Conservation (phyloP, 2,113 vertebrate genomes). For the Miniopterus natalensis region DNA sequence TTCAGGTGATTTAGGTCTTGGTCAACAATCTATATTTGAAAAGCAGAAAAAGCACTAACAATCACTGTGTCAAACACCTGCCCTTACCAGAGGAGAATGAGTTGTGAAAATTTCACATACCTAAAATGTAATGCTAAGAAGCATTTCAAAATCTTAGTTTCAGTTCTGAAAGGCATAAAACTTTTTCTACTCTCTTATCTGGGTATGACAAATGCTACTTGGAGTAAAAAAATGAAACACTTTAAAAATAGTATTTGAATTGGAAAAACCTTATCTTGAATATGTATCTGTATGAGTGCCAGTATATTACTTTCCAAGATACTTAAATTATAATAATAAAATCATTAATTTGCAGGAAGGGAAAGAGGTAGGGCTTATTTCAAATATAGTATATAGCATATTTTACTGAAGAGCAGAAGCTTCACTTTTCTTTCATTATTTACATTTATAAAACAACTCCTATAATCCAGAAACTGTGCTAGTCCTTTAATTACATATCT, state of each 20-base stretch:
- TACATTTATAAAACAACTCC: not conserved
- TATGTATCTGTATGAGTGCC: not conserved
- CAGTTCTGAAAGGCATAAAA: not conserved
- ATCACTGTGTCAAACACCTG: not conserved
- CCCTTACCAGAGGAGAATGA: not conserved
- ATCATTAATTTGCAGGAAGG: not conserved
- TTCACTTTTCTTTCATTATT: not conserved
- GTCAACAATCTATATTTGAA: not conserved
- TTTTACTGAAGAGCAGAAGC: not conserved
- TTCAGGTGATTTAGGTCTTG: slow-evolving; percentile 30
- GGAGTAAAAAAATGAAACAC: not conserved
- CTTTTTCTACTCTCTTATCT: not conserved
- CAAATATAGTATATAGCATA: not conserved
- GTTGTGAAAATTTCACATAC: not conserved
- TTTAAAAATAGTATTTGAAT: not conserved
- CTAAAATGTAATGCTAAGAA: not conserved
- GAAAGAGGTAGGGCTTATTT: not conserved
- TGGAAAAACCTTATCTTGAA: not conserved
- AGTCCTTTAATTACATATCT: not conserved
- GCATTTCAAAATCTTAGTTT: not conserved
- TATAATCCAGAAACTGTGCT: not conserved
- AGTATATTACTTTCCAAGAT: not conserved
- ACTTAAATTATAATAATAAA: slow-evolving; percentile 4
- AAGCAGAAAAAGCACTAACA: not conserved
- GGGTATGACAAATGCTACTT: not conserved